Evolutionary conservation across 2,888 invertebrate genomes (phyloP), one percentile per base, ranked within the genome.

Genomic region (Ennomos erosarius): DNA sequence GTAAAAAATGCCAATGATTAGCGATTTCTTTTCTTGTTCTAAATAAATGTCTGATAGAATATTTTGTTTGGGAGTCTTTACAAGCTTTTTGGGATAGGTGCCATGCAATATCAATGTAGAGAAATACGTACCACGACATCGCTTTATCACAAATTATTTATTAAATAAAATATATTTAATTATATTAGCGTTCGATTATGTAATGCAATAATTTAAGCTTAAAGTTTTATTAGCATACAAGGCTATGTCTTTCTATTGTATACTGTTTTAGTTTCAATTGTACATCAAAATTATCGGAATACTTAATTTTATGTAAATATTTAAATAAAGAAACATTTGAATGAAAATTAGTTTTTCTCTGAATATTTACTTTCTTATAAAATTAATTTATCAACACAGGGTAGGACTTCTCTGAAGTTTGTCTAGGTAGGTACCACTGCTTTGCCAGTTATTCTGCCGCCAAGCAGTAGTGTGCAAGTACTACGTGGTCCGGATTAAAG

Each of bases 301-400:
- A 87, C 84, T 84, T 84, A 83, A 83, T 86, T 87, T 88, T 84
- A 84, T 90, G 89, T 89, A 90, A 88, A 90, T 90, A 90, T 67
- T 71, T 85, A 79, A 87, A 85, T 87, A 89, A 87, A 85, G 76
- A 85, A 81, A 82, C 76, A 85, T 84, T 87, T 85, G 80, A 88
- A 87, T 73, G 76, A 84, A 38, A 10, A 46, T 56, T 49, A 46
- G 57, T 58, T 54, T 69, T 40, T n/a, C n/a, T n/a, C n/a, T n/a
- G n/a, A 34, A 37, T 26, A 26, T 26, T 26, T 26, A 26, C 6
- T 6, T 26, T 26, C n/a, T n/a, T n/a, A n/a, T n/a, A n/a, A n/a
- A n/a, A n/a, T n/a, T n/a, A n/a, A n/a, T n/a, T n/a, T n/a, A n/a
- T n/a, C n/a, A n/a, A n/a, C n/a, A n/a, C n/a, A n/a, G n/a, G n/a